Base-by-base conservation (phyloP, 2,797 vertebrate species). In the Bradypodion ventrale region DNA sequence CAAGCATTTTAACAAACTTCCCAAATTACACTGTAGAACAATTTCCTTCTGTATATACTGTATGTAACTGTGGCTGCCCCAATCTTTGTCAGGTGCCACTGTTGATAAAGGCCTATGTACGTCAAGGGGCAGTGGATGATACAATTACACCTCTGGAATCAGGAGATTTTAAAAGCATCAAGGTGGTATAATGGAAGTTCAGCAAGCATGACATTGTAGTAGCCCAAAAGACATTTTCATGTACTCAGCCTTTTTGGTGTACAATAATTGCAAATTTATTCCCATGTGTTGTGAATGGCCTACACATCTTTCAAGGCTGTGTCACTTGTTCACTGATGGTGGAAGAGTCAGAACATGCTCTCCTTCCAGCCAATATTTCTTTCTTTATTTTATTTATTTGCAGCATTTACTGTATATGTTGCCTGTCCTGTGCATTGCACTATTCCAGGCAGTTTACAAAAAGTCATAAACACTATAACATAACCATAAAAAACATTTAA, bases 1-100 rank as follows among this genome's bases (percentile, higher is more conserved):
- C 65, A 85, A 32, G 70, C 21, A 70, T 70, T 69, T 69, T 42
- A 75, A 85, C 13, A 59, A 78, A 66, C 37, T 49, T 46, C 15
- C 23, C 21, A 72, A 46, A 78, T 63, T 78, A 69, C n/a, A 68
- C 75, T 60, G 37, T 35, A 69, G n/a, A 42, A 75, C 40, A 80
- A 80, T 21, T 16, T 9, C 46, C 62, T 66, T 76, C 44, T 9
- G 46, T 16, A 29, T 35, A 62, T 49, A n/a, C n/a, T n/a, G n/a
- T n/a, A 59, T 15, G 60, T 68, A 59, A 75, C 27, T 80, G 49
- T 59, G 52, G 52, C 15, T 5, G 3, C 19, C 52, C 52, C 52
- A 4, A 21, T 21, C 52, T 56, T 21, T 19, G 21, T 56, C 52
- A 56, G 21, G 52, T 19, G 16, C 19, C 52, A 56, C 52, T 56